These are phyloP conservation scores for Heliconius sara DNA, from an alignment of 2,888 invertebrate species.

Conservation along the genomic window DNA sequence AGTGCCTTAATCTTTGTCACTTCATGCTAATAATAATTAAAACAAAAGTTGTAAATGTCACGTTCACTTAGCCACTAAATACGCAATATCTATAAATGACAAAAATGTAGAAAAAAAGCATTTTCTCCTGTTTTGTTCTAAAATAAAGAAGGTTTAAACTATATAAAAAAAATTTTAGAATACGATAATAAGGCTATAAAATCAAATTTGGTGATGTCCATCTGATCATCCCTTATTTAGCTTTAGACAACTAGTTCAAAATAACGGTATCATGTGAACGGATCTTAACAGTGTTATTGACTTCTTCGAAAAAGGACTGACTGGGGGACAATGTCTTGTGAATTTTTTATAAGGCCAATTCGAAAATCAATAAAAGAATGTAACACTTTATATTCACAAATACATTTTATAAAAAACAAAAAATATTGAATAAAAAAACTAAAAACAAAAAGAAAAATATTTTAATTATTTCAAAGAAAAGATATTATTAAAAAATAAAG, in stretches of 20 bases:
- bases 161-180: neutral
- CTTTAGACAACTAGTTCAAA: constrained; percentile 37
- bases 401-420: neutral
- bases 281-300: constrained; percentile 39
- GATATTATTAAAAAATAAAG: too few relatives aligned
- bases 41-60: too few relatives aligned
- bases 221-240: constrained; percentile 19
- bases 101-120: too few relatives aligned
- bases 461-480: too few relatives aligned
- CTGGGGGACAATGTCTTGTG: constrained; percentile 21
- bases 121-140: too few relatives aligned
- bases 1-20: too few relatives aligned
- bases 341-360: neutral
- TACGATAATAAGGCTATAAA: constrained; percentile 11
- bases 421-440: too few relatives aligned
- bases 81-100: too few relatives aligned
- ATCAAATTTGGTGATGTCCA: neutral
- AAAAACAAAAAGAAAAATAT: too few relatives aligned
- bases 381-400: neutral
- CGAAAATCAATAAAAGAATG: neutral
- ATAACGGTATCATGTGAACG: constrained; percentile 27
- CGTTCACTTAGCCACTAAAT: too few relatives aligned
- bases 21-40: too few relatives aligned
- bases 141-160: too few relatives aligned
- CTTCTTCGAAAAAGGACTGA: constrained; percentile 40